Evolutionary conservation across 2,888 invertebrate species (phyloP).

Genomic region (Allophyes oxyacanthae): DNA sequence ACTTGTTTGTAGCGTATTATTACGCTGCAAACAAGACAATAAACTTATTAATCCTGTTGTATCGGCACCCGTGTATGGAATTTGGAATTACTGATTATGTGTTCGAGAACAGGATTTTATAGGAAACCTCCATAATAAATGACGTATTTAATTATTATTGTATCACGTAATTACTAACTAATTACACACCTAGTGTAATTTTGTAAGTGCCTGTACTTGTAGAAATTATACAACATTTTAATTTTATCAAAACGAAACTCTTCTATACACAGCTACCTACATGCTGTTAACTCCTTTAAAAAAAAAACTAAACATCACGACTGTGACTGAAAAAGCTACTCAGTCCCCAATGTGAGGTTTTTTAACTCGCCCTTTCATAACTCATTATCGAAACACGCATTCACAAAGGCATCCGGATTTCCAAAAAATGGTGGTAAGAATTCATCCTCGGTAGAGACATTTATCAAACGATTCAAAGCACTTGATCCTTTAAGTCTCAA

Average conservation of each 20-base stretch:
- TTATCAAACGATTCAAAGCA: constrained; percentile 72
- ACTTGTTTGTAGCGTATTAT: not conserved
- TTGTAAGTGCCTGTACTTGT: too few relatives aligned
- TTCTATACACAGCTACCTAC: not conserved
- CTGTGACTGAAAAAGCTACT: not conserved
- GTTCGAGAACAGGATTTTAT: too few relatives aligned
- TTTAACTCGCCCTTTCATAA: constrained; percentile 43
- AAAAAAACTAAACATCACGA: constrained; percentile 8
- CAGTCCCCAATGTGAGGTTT: constrained; percentile 1
- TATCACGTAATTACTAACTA: too few relatives aligned
- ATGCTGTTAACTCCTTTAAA: not conserved
- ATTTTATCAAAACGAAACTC: too few relatives aligned
- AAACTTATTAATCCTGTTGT: constrained; percentile 8
- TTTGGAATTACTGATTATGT: not conserved
- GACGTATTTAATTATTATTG: too few relatives aligned
- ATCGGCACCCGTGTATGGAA: constrained; percentile 1
- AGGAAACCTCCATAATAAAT: too few relatives aligned
- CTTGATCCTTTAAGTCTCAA: constrained; percentile 71
- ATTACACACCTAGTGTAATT: too few relatives aligned
- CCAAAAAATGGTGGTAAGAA: constrained; percentile 56
- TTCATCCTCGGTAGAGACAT: constrained; percentile 61
- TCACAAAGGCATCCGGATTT: constrained; percentile 54
- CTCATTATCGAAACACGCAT: constrained; percentile 50
- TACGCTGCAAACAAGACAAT: constrained; percentile 2
- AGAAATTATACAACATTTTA: too few relatives aligned